These are phyloP conservation scores for Columba livia DNA, from an alignment of 2,113 vertebrate species.

Conservation along the genomic window DNA sequence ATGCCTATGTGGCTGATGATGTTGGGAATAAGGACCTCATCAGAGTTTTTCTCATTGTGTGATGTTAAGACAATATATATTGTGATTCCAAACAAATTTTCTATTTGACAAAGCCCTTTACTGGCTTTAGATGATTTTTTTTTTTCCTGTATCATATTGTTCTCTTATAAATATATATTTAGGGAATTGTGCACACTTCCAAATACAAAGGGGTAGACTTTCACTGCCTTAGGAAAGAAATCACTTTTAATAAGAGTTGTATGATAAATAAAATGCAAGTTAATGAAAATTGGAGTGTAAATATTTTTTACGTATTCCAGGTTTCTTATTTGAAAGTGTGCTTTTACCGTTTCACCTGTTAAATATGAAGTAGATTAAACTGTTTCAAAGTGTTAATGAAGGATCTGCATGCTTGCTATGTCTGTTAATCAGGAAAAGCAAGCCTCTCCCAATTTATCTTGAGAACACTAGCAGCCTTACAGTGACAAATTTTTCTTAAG, in stretches of 20 bases:
- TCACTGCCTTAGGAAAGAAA: conserved; percentile 73
- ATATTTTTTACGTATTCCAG: conserved; percentile 75
- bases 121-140: conserved; percentile 71
- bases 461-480: conserved; percentile 68
- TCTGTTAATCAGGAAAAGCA: conserved; percentile 70
- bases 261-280: conserved; percentile 74
- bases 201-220: conserved; percentile 69
- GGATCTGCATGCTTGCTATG: conserved; percentile 61
- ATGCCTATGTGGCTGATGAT: conserved; percentile 61
- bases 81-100: conserved; percentile 73
- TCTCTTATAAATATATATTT: conserved; percentile 73
- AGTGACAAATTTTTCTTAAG: conserved; percentile 40
- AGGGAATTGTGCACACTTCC: conserved; percentile 72
- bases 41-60: conserved; percentile 66
- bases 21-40: conserved; percentile 72
- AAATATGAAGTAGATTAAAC: conserved; percentile 67
- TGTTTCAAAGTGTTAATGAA: conserved; percentile 67
- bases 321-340: conserved; percentile 75
- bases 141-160: conserved; percentile 65
- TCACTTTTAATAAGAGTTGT: conserved; percentile 76
- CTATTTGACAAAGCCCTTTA: conserved; percentile 67
- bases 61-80: conserved; percentile 69
- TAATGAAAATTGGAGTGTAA: conserved; percentile 72
- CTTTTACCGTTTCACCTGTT: conserved; percentile 69
- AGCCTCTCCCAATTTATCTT: conserved; percentile 61